Evolutionary conservation across 2,888 invertebrate genomes (phyloP).

Genomic region (Himalopsyche anomala): DNA sequence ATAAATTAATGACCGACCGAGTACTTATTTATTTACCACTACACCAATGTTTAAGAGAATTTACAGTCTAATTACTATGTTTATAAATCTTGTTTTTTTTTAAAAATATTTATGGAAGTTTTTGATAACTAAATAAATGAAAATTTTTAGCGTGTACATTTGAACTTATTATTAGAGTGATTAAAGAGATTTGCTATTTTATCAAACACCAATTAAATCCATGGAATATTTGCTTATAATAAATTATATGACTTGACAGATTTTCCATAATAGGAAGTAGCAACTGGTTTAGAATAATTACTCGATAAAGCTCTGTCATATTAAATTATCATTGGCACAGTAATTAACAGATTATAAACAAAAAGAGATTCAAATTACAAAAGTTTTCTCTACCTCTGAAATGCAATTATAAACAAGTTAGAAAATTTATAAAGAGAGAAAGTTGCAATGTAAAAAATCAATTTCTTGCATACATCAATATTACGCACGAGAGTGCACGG

Average conservation of each 20-base stretch:
- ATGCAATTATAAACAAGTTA: slow-evolving; percentile 40
- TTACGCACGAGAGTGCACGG: neutral
- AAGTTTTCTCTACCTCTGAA: neutral
- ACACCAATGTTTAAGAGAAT: too few relatives aligned
- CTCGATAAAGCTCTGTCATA: neutral
- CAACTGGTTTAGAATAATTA: neutral
- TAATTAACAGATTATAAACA: slow-evolving; percentile 4
- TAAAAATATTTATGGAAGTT: too few relatives aligned
- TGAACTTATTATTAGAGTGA: too few relatives aligned
- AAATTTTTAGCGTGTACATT: too few relatives aligned
- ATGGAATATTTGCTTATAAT: neutral
- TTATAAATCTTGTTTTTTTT: too few relatives aligned
- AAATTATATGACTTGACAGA: neutral
- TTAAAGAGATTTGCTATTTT: too few relatives aligned
- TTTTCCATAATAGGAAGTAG: neutral
- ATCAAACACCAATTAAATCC: too few relatives aligned
- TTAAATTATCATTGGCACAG: neutral
- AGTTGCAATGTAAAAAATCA: neutral
- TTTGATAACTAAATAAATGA: too few relatives aligned
- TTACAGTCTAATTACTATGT: too few relatives aligned
- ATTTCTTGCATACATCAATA: slow-evolving; percentile 38
- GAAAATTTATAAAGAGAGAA: slow-evolving; percentile 32
- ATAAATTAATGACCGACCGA: too few relatives aligned
- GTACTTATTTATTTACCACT: too few relatives aligned
- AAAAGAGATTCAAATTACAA: slow-evolving; percentile 32